These are phyloP conservation scores for Eledone cirrhosa DNA, from an alignment of 2,888 invertebrate genomes.

Conservation along the genomic window DNA sequence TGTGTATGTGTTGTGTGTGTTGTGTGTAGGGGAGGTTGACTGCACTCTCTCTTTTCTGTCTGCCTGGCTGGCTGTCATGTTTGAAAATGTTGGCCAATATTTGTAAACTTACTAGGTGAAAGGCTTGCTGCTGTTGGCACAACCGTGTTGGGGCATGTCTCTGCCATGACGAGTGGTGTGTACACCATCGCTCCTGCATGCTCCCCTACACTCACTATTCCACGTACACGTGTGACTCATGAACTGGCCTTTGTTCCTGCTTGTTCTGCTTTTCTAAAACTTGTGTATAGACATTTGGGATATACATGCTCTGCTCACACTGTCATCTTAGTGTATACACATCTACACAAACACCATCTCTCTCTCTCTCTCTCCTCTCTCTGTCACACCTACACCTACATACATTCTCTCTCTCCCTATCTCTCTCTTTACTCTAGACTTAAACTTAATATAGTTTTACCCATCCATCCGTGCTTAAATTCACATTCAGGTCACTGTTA, in stretches of 20 bases:
- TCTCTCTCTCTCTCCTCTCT: background rate
- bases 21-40: no score
- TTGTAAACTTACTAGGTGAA: background rate
- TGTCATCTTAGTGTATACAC: no score
- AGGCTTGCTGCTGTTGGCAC: conserved; percentile 27
- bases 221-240: conserved; percentile 27
- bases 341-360: no score
- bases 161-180: conserved; percentile 20
- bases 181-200: background rate
- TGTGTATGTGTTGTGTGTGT: no score
- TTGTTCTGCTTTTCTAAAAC: no score
- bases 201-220: background rate
- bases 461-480: background rate
- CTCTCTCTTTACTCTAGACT: conserved; percentile 12
- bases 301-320: no score
- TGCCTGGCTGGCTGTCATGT: background rate
- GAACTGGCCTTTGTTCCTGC: background rate
- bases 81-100: conserved; percentile 27
- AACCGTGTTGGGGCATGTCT: conserved; percentile 28
- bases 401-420: conserved; percentile 19
- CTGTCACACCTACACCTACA: background rate
- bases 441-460: background rate
- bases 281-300: no score
- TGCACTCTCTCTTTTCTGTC: background rate
- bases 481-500: no score